A percentile compares a stretch with the other conserved stretches of the same genome.
These are phyloP conservation scores for Tragelaphus imberbis DNA, from an alignment of 2,113 vertebrate species.

Conservation along the genomic window DNA sequence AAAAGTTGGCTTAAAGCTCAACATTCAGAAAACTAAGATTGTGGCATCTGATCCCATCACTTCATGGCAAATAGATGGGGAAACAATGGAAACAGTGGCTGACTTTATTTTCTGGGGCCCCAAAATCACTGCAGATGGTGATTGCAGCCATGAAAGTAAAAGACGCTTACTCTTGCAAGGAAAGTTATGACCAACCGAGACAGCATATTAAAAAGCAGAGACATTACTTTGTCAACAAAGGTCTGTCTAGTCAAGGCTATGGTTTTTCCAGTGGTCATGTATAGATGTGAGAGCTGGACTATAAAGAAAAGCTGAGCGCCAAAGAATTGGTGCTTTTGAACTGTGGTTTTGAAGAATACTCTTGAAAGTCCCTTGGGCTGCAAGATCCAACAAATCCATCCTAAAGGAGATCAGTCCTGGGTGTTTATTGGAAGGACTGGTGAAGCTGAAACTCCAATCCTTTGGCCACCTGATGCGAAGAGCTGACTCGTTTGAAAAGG, in stretches of 20 bases:
- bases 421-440: background rate
- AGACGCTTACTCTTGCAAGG: background rate
- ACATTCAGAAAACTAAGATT: background rate
- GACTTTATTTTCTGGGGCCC: background rate
- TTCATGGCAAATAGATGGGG: background rate
- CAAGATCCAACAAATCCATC: background rate
- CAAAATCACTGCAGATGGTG: background rate
- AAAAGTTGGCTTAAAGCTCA: background rate
- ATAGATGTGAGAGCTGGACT: background rate
- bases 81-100: background rate
- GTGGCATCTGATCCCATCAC: background rate
- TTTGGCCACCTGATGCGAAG: background rate
- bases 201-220: background rate
- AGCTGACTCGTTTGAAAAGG: background rate
- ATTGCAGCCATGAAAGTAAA: background rate
- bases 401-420: background rate
- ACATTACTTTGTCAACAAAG: background rate
- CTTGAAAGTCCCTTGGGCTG: background rate
- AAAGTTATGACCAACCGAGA: background rate
- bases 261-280: background rate
- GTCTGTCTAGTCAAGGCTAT: background rate
- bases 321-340: background rate
- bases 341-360: background rate
- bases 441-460: background rate
- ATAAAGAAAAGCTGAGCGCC: rapidly evolving